Evolutionary conservation across 2,888 invertebrate species (phyloP), one percentile per base, ranked within the genome.

Genomic region (Pollenia labialis): DNA sequence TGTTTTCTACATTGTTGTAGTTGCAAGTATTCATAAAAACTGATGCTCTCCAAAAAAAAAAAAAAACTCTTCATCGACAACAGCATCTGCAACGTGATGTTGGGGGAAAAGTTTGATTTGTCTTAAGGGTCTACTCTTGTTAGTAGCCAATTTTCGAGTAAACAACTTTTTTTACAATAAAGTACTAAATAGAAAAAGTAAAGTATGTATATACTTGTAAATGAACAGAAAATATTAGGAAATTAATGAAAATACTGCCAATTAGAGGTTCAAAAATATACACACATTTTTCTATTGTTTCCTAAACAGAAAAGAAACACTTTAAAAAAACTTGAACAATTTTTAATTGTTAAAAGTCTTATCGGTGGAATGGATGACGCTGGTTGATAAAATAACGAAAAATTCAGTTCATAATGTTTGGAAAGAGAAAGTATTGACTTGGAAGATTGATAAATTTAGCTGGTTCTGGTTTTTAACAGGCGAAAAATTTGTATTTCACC

Each of bases 61-160:
- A 71, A 74, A 75, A 71, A 71, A 80, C 40, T 23, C 66, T 48
- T 62, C 46, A 81, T 72, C 54, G 11, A 64, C 52, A 62, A 23
- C 12, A 50, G 32, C 50, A 68, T 52, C 40, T 32, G 48, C 52
- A 72, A 48, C 52, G 68, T 76, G 72, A 23, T 77, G 68, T 12
- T 85, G 64, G 8, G 23, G 18, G 54, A 75, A 85, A 89, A 80
- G 81, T 88, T 87, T 87, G 87, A 87, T 88, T 88, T 85, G 72
- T 72, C 88, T 84, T 77, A 81, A 88, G 88, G 88, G 81, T 85
- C 79, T 85, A 10, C 62, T 54, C 82, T 87, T 86, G 86, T 87
- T 87, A 77, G 85, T 88, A 75, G 79, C 71, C 79, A 88, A 88
- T 84, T 81, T 81, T 79, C 50, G 23, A 77, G 77, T 71, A 74